Evolutionary conservation across 2,888 invertebrate species (phyloP).

Genomic region (Hirudinaria manillensis): DNA sequence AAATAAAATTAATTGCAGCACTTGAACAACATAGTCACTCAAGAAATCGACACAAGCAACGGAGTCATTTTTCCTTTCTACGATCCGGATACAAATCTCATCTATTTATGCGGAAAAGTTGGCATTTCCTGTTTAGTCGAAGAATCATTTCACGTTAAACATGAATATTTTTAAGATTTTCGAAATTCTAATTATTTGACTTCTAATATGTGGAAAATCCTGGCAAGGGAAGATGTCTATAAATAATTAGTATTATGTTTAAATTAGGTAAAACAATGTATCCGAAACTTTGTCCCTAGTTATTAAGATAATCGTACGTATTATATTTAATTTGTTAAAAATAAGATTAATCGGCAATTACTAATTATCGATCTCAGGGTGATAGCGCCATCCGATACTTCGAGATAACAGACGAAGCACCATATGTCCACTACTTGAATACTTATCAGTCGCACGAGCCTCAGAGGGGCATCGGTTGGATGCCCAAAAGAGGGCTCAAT

Average conservation of each 20-base stretch:
- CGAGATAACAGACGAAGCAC: conserved; percentile 82
- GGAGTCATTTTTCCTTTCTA: conserved; percentile 83
- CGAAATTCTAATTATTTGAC: background rate
- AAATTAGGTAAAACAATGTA: too few species aligned
- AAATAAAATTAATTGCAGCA: conserved; percentile 33
- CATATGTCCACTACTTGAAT: conserved; percentile 84
- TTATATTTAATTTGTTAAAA: background rate
- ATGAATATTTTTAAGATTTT: background rate
- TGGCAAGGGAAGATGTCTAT: background rate
- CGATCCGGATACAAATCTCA: conserved; percentile 82
- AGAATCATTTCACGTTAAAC: background rate
- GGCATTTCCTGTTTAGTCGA: background rate
- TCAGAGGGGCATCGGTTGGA: conserved; percentile 80
- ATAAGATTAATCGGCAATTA: background rate
- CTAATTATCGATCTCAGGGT: conserved; percentile 60
- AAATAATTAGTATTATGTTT: background rate
- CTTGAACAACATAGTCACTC: conserved; percentile 42
- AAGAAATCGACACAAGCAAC: conserved; percentile 59
- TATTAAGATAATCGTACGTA: too few species aligned
- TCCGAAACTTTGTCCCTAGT: too few species aligned
- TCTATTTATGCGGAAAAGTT: conserved; percentile 69
- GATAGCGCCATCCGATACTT: conserved; percentile 92
- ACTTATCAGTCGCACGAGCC: conserved; percentile 84
- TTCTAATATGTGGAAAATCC: background rate
- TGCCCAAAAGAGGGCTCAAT: conserved; percentile 84